A percentile compares a stretch with the other conserved stretches of the same genome.
These are phyloP conservation scores for Aplocera efformata DNA, from an alignment of 2,888 invertebrate genomes.

Conservation along the genomic window DNA sequence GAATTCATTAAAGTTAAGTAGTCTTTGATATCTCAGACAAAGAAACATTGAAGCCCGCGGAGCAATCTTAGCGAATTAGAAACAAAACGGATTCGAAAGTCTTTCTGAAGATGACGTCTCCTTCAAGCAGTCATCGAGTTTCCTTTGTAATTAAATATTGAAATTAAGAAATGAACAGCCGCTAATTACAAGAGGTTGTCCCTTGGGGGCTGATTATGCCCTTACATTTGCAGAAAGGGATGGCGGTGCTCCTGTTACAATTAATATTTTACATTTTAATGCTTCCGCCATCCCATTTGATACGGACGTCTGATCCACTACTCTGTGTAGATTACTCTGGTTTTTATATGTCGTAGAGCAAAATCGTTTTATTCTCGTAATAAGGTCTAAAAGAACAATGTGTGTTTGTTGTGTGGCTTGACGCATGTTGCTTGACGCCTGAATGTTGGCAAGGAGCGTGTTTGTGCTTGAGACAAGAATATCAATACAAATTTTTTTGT, in stretches of 20 bases:
- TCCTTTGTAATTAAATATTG: slow-evolving; percentile 82
- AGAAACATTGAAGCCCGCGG: slow-evolving; percentile 65
- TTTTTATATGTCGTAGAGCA: too few relatives aligned
- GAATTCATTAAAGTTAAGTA: slow-evolving; percentile 40
- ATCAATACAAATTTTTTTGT: too few relatives aligned
- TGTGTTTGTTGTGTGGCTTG: too few relatives aligned
- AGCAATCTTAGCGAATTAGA: slow-evolving; percentile 61
- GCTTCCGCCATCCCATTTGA: slow-evolving; percentile 36
- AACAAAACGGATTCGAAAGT: slow-evolving; percentile 66
- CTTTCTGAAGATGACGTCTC: slow-evolving; percentile 79
- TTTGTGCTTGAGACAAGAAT: too few relatives aligned
- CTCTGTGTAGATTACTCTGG: too few relatives aligned
- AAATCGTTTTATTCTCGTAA: too few relatives aligned
- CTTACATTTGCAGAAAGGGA: slow-evolving; percentile 71
- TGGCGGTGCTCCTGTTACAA: slow-evolving; percentile 64
- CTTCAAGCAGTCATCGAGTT: slow-evolving; percentile 74
- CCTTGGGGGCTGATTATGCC: slow-evolving; percentile 77
- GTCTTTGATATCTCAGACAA: slow-evolving; percentile 62
- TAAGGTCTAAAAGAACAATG: too few relatives aligned
- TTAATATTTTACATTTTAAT: slow-evolving; percentile 73
- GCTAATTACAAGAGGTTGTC: slow-evolving; percentile 80
- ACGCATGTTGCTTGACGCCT: too few relatives aligned
- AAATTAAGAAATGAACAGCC: slow-evolving; percentile 82
- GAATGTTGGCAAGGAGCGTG: too few relatives aligned
- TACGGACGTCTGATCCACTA: not conserved